Percentiles rank a stretch among this genome's conserved stretches.
These are phyloP conservation scores for Octopus sinensis DNA, from an alignment of 1,140 invertebrate species.

Conservation along the genomic window DNA sequence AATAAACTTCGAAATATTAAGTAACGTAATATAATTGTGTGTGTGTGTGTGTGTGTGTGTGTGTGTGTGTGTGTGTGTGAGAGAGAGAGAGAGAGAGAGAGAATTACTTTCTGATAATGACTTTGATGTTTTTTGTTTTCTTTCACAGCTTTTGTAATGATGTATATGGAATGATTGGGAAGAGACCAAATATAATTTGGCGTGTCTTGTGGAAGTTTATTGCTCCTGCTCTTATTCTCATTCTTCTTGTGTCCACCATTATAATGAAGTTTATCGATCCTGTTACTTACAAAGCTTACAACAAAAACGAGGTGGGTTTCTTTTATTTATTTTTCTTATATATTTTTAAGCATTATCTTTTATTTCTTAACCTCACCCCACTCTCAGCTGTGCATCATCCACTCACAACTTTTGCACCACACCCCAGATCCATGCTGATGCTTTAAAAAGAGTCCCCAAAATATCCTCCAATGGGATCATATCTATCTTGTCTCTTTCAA, in stretches of 20 bases:
- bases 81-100: no score
- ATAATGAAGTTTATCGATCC: slow-evolving; percentile 42
- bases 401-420: no score
- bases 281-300: slow-evolving; percentile 42
- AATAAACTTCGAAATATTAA: no score
- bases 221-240: slow-evolving; percentile 40
- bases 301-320: slow-evolving; percentile 30
- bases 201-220: slow-evolving; percentile 46
- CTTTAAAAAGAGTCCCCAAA: no score
- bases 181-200: slow-evolving; percentile 39
- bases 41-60: no score
- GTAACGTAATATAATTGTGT: no score
- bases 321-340: not conserved
- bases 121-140: not conserved
- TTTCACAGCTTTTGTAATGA: slow-evolving; percentile 50
- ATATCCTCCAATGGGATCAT: no score
- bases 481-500: no score
- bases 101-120: no score
- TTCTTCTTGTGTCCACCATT: slow-evolving; percentile 38
- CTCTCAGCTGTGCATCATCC: no score
- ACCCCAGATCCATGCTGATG: no score
- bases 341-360: not conserved
- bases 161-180: slow-evolving; percentile 48
- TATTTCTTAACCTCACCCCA: not conserved
- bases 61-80: no score